phyloP scores from a whole-genome alignment of 2,113 vertebrate genomes.

The Ifrita kowaldi region DNA sequence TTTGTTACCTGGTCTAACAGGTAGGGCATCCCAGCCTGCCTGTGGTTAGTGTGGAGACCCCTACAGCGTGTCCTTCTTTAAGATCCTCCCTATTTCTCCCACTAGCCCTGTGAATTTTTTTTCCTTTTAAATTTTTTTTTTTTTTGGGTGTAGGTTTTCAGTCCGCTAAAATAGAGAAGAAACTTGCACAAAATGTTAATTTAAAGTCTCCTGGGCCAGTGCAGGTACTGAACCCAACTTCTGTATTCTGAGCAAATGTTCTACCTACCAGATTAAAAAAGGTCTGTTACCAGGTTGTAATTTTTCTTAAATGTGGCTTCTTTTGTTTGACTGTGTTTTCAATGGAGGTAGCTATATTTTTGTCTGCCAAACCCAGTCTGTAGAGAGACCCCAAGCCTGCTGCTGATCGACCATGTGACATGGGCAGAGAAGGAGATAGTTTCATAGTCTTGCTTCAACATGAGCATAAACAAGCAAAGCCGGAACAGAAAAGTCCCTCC shows the following conservation, averaged over 20 bases:
- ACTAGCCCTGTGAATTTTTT: not conserved
- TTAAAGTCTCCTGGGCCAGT: not conserved
- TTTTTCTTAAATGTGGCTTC: not conserved
- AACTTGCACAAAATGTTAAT: not conserved
- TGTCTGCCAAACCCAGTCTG: not conserved
- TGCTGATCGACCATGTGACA: not conserved
- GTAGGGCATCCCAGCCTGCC: not conserved
- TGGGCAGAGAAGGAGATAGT: not conserved
- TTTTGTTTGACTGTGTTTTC: not conserved
- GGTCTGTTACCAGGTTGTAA: not conserved
- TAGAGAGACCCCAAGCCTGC: not conserved
- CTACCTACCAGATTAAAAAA: not conserved
- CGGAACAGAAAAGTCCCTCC: not conserved
- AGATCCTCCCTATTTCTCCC: not conserved
- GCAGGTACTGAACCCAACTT: not conserved
- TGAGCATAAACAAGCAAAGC: not conserved
- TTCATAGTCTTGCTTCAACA: not conserved
- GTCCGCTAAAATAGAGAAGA: not conserved
- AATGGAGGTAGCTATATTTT: not conserved
- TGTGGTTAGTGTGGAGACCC: not conserved
- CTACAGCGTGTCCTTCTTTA: not conserved
- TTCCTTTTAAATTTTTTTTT: no score
- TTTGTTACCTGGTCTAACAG: not conserved
- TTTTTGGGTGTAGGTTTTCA: not conserved
- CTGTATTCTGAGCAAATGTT: not conserved